Percentiles rank a stretch among this genome's conserved stretches.
These are phyloP conservation scores for Plutella xylostella DNA, from an alignment of 2,888 invertebrate genomes.

Conservation along the genomic window DNA sequence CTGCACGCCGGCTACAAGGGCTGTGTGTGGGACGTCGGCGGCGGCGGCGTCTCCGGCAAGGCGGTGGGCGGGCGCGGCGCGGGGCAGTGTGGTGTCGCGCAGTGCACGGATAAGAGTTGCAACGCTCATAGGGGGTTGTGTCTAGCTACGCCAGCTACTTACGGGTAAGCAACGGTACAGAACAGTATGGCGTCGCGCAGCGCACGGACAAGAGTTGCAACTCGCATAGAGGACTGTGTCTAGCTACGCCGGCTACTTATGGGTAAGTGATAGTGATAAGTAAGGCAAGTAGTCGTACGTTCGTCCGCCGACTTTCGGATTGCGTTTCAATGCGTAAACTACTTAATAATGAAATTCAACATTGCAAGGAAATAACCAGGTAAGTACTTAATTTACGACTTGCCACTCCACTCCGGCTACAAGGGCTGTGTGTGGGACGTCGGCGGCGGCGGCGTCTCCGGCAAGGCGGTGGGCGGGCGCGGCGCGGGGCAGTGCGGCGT, in stretches of 20 bases:
- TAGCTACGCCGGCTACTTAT: slow-evolving; percentile 88
- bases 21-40: slow-evolving; percentile 81
- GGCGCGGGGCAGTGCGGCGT: slow-evolving; percentile 89
- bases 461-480: slow-evolving; percentile 76
- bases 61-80: slow-evolving; percentile 81
- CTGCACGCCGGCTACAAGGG: slow-evolving; percentile 89
- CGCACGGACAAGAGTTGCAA: slow-evolving; percentile 84
- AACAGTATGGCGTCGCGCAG: slow-evolving; percentile 88
- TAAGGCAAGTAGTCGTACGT: too few species aligned
- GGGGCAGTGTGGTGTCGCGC: slow-evolving; percentile 87
- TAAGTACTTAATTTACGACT: slow-evolving; percentile 86
- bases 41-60: slow-evolving; percentile 71
- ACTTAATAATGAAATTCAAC: too few species aligned
- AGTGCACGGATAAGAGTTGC: slow-evolving; percentile 83
- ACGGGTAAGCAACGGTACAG: slow-evolving; percentile 63
- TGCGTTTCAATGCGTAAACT: too few species aligned
- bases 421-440: slow-evolving; percentile 88
- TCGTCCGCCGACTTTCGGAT: too few species aligned
- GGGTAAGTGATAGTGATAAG: too few species aligned
- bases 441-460: slow-evolving; percentile 67
- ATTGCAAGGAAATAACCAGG: too few species aligned
- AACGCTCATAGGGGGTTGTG: slow-evolving; percentile 87
- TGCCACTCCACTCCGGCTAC: slow-evolving; percentile 88
- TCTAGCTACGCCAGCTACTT: slow-evolving; percentile 87
- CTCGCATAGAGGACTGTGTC: slow-evolving; percentile 85